These are phyloP conservation scores for Oxyteleia sp. DNA, from an alignment of 2,888 invertebrate species.

Conservation along the genomic window DNA sequence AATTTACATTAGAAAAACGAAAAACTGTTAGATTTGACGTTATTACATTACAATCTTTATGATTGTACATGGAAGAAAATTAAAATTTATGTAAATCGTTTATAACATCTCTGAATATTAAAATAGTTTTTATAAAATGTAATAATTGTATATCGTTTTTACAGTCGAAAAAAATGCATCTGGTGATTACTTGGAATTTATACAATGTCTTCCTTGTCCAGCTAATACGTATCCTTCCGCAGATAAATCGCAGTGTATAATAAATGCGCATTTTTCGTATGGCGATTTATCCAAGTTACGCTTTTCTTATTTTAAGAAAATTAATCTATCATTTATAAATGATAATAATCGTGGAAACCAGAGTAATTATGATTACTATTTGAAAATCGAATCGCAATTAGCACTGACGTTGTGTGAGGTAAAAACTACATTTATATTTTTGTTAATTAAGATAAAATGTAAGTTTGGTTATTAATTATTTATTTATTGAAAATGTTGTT, in stretches of 20 bases:
- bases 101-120: too few relatives aligned
- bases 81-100: too few relatives aligned
- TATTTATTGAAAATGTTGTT: too few relatives aligned
- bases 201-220: slow-evolving; percentile 87
- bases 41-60: too few relatives aligned
- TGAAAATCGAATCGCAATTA: slow-evolving; percentile 86
- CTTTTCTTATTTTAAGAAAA: slow-evolving; percentile 84
- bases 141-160: too few relatives aligned
- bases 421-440: neutral
- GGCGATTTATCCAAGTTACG: slow-evolving; percentile 78
- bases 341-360: slow-evolving; percentile 83
- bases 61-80: too few relatives aligned
- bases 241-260: slow-evolving; percentile 77
- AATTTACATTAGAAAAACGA: too few relatives aligned
- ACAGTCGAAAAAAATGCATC: slow-evolving; percentile 86
- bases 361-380: slow-evolving; percentile 85
- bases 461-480: too few relatives aligned
- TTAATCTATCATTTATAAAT: slow-evolving; percentile 77
- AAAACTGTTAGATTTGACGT: too few relatives aligned
- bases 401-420: slow-evolving; percentile 88
- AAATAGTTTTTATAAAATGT: too few relatives aligned
- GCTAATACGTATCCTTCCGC: slow-evolving; percentile 86
- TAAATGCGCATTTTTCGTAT: slow-evolving; percentile 79
- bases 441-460: too few relatives aligned
- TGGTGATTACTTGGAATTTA: slow-evolving; percentile 82